Evolutionary conservation across 2,113 vertebrate genomes (phyloP).

Genomic region (Oncorhynchus tshawytscha): DNA sequence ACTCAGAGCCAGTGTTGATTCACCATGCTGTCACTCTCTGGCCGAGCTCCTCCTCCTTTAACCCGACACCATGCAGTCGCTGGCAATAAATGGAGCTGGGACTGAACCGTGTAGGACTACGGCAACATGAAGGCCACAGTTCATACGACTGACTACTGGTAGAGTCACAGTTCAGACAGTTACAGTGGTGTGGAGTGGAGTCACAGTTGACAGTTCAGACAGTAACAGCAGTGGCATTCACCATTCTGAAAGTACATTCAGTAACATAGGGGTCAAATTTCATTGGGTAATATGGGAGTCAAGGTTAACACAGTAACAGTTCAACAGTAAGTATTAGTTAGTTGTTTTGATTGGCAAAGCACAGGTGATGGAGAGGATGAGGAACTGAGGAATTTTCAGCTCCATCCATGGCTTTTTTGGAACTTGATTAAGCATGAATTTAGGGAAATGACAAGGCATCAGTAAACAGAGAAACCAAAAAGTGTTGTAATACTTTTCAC

Average conservation of each 20-base stretch:
- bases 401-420: conserved; percentile 8
- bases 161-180: too few species aligned
- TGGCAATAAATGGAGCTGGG: conserved; percentile 1
- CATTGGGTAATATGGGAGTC: neutral
- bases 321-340: neutral
- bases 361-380: neutral
- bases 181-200: too few species aligned
- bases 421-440: conserved; percentile 1
- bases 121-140: conserved; percentile 29
- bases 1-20: conserved; percentile 8
- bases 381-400: neutral
- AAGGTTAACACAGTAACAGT: neutral
- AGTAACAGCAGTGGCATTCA: neutral
- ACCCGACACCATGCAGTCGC: neutral
- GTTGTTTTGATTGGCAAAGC: neutral
- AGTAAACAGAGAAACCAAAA: neutral
- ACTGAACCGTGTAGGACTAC: neutral
- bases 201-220: too few species aligned
- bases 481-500: neutral
- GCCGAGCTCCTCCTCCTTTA: neutral
- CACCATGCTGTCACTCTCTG: conserved; percentile 8
- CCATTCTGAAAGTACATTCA: neutral
- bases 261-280: conserved; percentile 29
- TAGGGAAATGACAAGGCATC: neutral
- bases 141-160: neutral